Percentiles rank a stretch among this genome's conserved stretches.
These are phyloP conservation scores for Trachythela sp. DNA, from an alignment of 64 coral and sea anemone species.

Conservation along the genomic window DNA sequence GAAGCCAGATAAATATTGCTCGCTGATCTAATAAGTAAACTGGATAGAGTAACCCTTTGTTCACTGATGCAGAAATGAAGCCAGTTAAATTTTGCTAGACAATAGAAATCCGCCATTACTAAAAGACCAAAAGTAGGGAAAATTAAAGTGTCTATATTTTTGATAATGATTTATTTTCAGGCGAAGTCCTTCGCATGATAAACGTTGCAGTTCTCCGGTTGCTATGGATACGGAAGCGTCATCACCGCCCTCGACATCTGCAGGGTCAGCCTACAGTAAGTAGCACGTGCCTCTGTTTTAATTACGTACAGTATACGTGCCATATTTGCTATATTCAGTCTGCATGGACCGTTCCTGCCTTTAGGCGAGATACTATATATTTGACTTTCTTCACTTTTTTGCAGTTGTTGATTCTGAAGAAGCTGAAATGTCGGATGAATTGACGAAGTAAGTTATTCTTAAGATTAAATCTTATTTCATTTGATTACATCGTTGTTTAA, in stretches of 20 bases:
- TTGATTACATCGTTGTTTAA: background rate
- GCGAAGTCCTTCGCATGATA: background rate
- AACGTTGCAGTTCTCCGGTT: background rate
- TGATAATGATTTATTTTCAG: background rate
- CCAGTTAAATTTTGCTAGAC: too few relatives aligned
- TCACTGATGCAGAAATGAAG: too few relatives aligned
- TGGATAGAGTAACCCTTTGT: too few relatives aligned
- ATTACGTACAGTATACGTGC: background rate
- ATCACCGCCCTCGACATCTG: background rate
- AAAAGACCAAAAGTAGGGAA: too few relatives aligned
- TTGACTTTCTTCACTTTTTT: background rate
- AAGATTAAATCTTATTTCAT: background rate
- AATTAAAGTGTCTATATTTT: too few relatives aligned
- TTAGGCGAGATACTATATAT: too few relatives aligned
- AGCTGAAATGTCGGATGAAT: background rate
- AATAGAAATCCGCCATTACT: too few relatives aligned
- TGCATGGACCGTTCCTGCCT: background rate
- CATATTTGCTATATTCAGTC: background rate
- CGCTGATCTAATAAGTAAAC: background rate
- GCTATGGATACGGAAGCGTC: background rate
- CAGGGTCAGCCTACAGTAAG: background rate
- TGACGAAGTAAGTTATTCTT: background rate
- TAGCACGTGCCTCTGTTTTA: background rate
- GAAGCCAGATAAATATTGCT: background rate
- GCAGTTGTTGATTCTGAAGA: background rate